Evolutionary conservation across 2,797 vertebrate species (phyloP).

Genomic region (Hozukius guyotensis): DNA sequence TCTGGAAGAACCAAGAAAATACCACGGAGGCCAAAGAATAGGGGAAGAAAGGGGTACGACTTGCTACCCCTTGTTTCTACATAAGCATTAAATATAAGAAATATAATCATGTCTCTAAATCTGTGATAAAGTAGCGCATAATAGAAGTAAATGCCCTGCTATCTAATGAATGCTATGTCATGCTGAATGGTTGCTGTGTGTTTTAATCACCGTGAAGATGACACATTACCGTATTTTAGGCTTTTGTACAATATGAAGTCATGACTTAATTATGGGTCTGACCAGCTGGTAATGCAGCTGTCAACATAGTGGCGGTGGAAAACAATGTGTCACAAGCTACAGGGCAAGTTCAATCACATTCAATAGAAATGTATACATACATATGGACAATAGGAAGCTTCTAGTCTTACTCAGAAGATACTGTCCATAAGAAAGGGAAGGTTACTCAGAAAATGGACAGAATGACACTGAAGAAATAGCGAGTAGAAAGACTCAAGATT

Average conservation of each 20-base stretch:
- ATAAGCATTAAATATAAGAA: neutral
- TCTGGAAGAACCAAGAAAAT: slow-evolving; percentile 36
- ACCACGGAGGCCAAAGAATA: slow-evolving; percentile 41
- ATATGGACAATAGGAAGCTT: neutral
- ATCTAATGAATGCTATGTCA: neutral
- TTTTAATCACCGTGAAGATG: slow-evolving; percentile 8
- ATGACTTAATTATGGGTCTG: slow-evolving; percentile 47
- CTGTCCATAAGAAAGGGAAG: neutral
- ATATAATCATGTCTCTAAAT: neutral
- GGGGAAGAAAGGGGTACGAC: neutral
- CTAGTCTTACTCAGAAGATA: neutral
- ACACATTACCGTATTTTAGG: neutral
- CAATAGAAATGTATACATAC: neutral
- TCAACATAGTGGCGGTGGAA: slow-evolving; percentile 18
- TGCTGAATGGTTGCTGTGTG: neutral
- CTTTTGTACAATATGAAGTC: slow-evolving; percentile 51
- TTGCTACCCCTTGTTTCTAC: neutral
- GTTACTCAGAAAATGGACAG: neutral
- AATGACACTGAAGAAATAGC: too few species aligned
- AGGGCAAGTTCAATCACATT: slow-evolving; percentile 5
- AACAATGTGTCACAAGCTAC: slow-evolving; percentile 26
- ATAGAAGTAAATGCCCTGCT: neutral
- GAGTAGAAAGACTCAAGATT: neutral
- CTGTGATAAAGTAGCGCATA: neutral
- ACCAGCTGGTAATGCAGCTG: slow-evolving; percentile 59